Base-by-base conservation (phyloP, 2,797 vertebrate species). In the Chaenodraco wilsoni region DNA sequence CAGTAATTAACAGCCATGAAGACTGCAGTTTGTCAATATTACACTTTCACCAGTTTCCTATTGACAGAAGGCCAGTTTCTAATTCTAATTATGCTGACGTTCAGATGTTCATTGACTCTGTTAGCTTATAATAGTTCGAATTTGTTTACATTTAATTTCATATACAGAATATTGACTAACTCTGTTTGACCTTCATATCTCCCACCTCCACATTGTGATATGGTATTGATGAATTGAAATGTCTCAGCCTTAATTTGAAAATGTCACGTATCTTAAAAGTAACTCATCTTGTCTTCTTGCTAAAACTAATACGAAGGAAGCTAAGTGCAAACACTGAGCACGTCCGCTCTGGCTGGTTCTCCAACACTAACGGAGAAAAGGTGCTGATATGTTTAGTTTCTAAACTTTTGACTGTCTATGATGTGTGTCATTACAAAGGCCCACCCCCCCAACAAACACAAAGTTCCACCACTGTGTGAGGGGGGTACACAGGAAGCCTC, bases 291-390 rank as follows among this genome's bases (percentile, higher is more conserved):
- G 44, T 23, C 5, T 14, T 59, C 9, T 58, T 74, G 14, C 68
- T 58, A 17, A 46, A 40, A 37, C 23, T 17, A 51, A 45, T 60
- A 58, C 56, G 33, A 2, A 43, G 19, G 66, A 75, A 72, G 52
- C 67, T 46, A 70, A 81, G 56, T 46, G 64, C 33, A 83, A 84
- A 79, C 74, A 80, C 59, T 78, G 76, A 88, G 76, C 84, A 76
- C 59, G 6, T 63, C 75, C 55, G 19, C 67, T 74, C 63, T 50
- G 46, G 76, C 45, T 66, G 69, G 13, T 78, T 77, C 76, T 76
- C 58, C 58, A 64, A 84, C 58, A 79, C 78, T 27, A 49, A 64
- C 4, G 17, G 69, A 79, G 57, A 76, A 63, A 67, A 74, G 65
- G 68, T 55, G 73, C 56, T 51, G 74, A 77, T 74, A 49, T 63